Evolutionary conservation across 2,888 invertebrate species (phyloP), one percentile per base, ranked within the genome.

Genomic region (Podotricha telesiphe): DNA sequence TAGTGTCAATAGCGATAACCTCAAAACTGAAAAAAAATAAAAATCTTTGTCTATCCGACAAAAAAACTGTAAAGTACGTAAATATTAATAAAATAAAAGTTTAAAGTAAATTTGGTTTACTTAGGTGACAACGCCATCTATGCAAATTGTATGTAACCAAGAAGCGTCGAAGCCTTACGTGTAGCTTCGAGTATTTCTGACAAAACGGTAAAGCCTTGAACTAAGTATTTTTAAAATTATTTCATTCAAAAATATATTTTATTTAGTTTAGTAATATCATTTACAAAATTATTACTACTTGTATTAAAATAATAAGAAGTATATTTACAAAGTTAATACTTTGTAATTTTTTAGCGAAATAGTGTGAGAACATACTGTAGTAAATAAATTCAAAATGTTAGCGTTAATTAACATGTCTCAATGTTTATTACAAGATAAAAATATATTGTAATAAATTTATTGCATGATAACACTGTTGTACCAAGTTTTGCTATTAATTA

Each of bases 101-200:
- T 28, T 6, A 28, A 6, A 2, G 3, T 28, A 28, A 28, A 28
- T 6, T 20, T 1, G n/a, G 8, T 53, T n/a, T 28, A 53, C 22
- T 17, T 34, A 53, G 10, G 0, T 0, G 53, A 34, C 45, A 75
- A 53, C 78, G 79, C 78, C 80, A 79, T 80, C 80, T 80, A 53
- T 73, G 47, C 42, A 10, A 13, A 68, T 19, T 1, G 1, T 7
- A 45, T 2, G 4, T 74, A 76, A 80, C 77, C 74, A 75, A 19
- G 34, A 68, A 69, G 77, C 71, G 34, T 58, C 48, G 70, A 75
- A 82, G 82, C 80, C 79, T 82, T 68, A 79, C 28, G 42, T 65
- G 65, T 37, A 50, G 28, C 53, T 56, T 42, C 37, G n/a, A 48
- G 0, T 34, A 34, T 7, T 47, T 19, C 17, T 3, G 15, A 55